Conservation (phyloP, 2,113 vertebrate species). For the Lasiurus borealis region DNA sequence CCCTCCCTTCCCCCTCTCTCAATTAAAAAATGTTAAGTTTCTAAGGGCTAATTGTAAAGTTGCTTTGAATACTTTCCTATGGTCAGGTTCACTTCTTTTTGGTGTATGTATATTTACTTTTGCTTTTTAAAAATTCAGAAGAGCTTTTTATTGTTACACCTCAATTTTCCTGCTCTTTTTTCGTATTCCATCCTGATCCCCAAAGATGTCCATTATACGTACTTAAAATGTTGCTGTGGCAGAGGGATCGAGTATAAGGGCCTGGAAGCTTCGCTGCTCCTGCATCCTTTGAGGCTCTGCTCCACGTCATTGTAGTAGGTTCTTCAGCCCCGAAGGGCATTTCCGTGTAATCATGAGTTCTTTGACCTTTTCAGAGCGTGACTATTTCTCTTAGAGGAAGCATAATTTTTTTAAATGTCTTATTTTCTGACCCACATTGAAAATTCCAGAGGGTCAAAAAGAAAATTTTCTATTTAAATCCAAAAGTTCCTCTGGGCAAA, state of each 20-base stretch:
- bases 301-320: background rate
- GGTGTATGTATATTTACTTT: background rate
- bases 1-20: background rate
- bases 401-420: conserved; percentile 38
- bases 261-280: background rate
- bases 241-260: background rate
- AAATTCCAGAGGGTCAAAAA: background rate
- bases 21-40: background rate
- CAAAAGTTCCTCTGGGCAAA: conserved; percentile 10
- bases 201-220: background rate
- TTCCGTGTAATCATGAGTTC: background rate
- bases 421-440: background rate
- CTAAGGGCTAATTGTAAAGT: conserved; percentile 1
- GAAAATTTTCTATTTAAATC: conserved; percentile 25
- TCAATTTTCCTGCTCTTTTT: background rate
- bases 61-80: conserved; percentile 23
- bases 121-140: conserved; percentile 14
- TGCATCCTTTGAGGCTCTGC: background rate
- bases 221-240: background rate
- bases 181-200: background rate
- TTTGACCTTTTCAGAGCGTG: conserved; percentile 12
- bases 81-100: conserved; percentile 35
- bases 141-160: background rate
- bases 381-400: conserved; percentile 6
- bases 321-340: background rate